Percentiles rank a stretch among this genome's conserved stretches.
These are phyloP conservation scores for Pyrocoelia pectoralis DNA, from an alignment of 2,888 invertebrate species.

Conservation along the genomic window DNA sequence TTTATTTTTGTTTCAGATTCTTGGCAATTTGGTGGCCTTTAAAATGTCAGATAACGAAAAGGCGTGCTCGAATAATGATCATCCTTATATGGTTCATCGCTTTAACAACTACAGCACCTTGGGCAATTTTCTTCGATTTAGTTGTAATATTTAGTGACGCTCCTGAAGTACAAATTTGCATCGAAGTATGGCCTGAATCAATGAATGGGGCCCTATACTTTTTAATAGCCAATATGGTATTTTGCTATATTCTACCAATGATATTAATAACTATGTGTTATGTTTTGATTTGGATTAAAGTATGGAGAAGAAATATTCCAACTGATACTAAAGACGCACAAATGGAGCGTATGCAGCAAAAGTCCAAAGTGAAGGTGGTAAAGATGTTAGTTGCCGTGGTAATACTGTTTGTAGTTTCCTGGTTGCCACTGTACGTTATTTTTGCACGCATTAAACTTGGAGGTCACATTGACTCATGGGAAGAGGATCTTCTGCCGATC, in stretches of 20 bases:
- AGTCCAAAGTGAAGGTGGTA: constrained; percentile 93
- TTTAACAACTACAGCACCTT: constrained; percentile 84
- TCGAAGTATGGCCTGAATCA: constrained; percentile 87
- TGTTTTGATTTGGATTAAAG: constrained; percentile 88
- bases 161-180: constrained; percentile 78
- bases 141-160: constrained; percentile 76
- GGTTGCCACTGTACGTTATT: constrained; percentile 91
- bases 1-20: constrained; percentile 72
- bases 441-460: constrained; percentile 87
- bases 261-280: constrained; percentile 91
- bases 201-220: constrained; percentile 86
- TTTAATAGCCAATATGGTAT: constrained; percentile 85
- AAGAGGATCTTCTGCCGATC: constrained; percentile 80
- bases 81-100: constrained; percentile 91
- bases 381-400: constrained; percentile 95
- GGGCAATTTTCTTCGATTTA: constrained; percentile 90
- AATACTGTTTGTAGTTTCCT: constrained; percentile 90
- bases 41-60: constrained; percentile 89
- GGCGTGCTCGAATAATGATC: constrained; percentile 87
- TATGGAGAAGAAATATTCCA: constrained; percentile 85
- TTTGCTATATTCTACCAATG: constrained; percentile 92
- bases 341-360: constrained; percentile 92
- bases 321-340: constrained; percentile 91
- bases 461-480: constrained; percentile 77
- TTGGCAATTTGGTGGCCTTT: constrained; percentile 96